These are phyloP conservation scores for Piscicola geometra DNA, from an alignment of 2,888 invertebrate genomes.

Conservation along the genomic window DNA sequence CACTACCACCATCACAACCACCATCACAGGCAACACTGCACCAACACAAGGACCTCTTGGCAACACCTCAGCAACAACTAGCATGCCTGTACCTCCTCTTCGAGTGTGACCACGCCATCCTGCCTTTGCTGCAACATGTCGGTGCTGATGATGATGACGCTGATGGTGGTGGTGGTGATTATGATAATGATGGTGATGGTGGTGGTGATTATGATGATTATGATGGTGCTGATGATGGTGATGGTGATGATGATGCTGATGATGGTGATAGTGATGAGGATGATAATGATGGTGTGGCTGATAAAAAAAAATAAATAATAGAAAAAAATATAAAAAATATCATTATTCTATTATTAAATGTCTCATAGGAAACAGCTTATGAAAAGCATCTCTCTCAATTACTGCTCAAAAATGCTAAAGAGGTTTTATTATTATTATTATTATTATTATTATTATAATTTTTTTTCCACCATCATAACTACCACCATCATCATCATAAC, in stretches of 20 bases:
- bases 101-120: neutral
- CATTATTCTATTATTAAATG: neutral
- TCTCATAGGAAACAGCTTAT: neutral
- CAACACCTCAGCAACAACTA: neutral
- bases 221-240: no score
- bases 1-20: neutral
- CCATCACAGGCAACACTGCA: constrained; percentile 3
- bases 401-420: neutral
- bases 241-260: no score
- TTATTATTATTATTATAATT: neutral
- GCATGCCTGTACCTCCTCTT: neutral
- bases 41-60: neutral
- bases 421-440: neutral
- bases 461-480: no score
- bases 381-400: neutral
- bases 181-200: neutral
- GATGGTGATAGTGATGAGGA: no score
- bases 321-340: no score
- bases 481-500: no score
- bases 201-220: neutral
- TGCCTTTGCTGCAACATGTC: neutral
- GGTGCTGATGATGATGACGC: neutral
- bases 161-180: neutral
- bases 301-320: no score
- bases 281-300: no score